Evolutionary conservation across 2,797 vertebrate species (phyloP), one percentile per base, ranked within the genome.

Genomic region (Centroberyx gerrardi): DNA sequence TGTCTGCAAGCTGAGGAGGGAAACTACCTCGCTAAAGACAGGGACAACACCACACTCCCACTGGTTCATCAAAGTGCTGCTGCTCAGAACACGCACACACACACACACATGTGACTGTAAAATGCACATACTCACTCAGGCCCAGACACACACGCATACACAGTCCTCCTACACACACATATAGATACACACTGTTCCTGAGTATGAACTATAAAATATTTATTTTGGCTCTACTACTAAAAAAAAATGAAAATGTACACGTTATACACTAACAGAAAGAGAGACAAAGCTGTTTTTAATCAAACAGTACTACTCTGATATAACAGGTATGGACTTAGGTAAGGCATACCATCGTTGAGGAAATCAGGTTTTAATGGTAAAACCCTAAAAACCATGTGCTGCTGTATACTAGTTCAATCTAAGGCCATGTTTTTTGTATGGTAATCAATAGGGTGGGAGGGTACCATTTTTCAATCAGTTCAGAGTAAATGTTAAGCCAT

Each of bases 171-270:
- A 83, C 74, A 90, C 94, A 95, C 91, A 95, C 95, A 95, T 91
- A 96, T 96, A 96, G 92, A 82, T 94, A 95, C 96, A 97, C 91
- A 94, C 94, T 95, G 91, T 96, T 96, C 97, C 93, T 92, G 91
- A 93, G 93, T 86, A 92, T 94, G 90, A 89, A 93, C 86, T 92
- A 74, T 88, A 86, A 73, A 85, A 75, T 86, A 76, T 89, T 87
- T 88, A 56, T 73, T 90, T 89, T 78, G 78, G 74, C 85, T 88
- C 84, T 86, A 85, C 76, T 88, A 72, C 83, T 83, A 82, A 70
- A 82, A 74, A 77, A 51, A 80, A 83, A 75, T 60, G 17, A 65
- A 28, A 56, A 49, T 68, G 36, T 81, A 56, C 33, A 72, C 54
- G 65, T 36, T 56, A 72, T 64, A 65, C 67, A 28, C 49, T 38